Conservation (phyloP, 2,888 invertebrate genomes). For the Conistra vaccinii region DNA sequence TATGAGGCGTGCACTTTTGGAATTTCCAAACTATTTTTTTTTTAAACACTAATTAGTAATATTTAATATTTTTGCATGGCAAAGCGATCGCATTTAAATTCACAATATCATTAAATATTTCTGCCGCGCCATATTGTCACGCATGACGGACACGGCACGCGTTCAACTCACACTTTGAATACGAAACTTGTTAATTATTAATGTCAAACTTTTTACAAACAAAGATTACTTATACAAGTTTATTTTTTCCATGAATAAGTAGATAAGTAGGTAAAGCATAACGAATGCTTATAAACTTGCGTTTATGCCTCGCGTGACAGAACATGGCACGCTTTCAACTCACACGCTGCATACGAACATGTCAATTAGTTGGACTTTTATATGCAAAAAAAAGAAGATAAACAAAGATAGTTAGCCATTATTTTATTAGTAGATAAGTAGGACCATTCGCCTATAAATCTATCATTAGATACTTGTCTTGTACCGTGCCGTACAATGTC, state of each 20-base stretch:
- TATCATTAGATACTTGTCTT: conserved; percentile 11
- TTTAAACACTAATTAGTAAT: too few relatives aligned
- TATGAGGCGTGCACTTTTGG: too few relatives aligned
- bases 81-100: conserved; percentile 13
- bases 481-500: not conserved
- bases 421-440: not conserved
- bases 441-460: not conserved
- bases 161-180: conserved; percentile 27
- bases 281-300: conserved; percentile 2
- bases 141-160: conserved; percentile 15
- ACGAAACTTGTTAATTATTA: conserved; percentile 1
- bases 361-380: conserved; percentile 2
- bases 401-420: not conserved
- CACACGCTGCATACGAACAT: not conserved
- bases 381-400: not conserved
- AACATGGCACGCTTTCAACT: conserved; percentile 23
- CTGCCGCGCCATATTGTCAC: not conserved
- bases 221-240: not conserved
- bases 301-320: conserved; percentile 26
- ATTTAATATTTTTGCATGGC: not conserved
- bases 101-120: conserved; percentile 4
- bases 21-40: too few relatives aligned
- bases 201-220: conserved; percentile 10
- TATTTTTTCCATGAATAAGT: conserved; percentile 8
- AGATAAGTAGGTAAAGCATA: conserved; percentile 1